Conservation (phyloP, 2,113 vertebrate genomes). For the Numenius arquata region DNA sequence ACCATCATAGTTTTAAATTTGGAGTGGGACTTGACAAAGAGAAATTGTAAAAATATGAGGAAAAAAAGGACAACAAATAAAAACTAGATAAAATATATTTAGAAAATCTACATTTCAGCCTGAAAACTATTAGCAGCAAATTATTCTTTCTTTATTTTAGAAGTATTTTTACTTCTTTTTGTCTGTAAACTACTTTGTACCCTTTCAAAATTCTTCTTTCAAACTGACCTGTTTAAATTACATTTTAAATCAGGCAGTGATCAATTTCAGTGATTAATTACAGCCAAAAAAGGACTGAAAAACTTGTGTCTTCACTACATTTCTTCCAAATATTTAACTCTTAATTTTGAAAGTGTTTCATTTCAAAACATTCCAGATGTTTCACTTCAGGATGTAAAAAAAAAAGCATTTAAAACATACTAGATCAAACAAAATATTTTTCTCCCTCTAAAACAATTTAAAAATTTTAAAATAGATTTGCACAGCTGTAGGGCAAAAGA, state of each 20-base stretch:
- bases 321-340: constrained; percentile 2
- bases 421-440: not conserved
- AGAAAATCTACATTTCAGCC: not conserved
- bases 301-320: not conserved
- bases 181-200: not conserved
- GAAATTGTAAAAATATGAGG: not conserved
- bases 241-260: not conserved
- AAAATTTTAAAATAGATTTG: not conserved
- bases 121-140: not conserved
- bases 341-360: not conserved
- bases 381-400: not conserved
- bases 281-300: not conserved
- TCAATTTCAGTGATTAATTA: not conserved
- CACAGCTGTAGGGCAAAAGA: constrained; percentile 27
- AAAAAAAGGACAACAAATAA: not conserved
- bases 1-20: not conserved
- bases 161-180: not conserved
- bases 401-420: not conserved
- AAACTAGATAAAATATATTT: not conserved
- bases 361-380: not conserved
- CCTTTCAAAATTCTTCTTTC: not conserved
- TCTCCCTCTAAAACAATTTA: not conserved
- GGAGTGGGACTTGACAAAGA: not conserved
- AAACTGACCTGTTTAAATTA: not conserved
- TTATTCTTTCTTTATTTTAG: not conserved